Conservation (phyloP, 2,113 vertebrate genomes). For the Mesembrinibis cayennensis region DNA sequence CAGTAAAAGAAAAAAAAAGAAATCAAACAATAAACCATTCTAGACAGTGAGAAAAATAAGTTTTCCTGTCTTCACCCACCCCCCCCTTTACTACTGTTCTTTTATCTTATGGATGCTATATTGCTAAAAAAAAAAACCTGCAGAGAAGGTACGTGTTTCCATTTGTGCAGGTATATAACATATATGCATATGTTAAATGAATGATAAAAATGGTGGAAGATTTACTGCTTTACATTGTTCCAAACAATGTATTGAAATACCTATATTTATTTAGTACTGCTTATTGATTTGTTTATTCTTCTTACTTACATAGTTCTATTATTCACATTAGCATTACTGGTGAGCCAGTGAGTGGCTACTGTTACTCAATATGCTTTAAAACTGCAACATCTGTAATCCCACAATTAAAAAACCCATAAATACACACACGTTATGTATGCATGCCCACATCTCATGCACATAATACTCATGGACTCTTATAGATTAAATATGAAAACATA, state of each 20-base stretch:
- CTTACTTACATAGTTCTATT: background rate
- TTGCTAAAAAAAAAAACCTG: background rate
- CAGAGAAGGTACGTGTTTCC: background rate
- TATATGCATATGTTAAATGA: fast-evolving
- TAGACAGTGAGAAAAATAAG: background rate
- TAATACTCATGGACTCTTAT: background rate
- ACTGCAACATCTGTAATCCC: background rate
- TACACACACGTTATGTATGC: fast-evolving
- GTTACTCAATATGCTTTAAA: background rate
- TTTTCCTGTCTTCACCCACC: background rate
- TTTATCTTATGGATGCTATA: background rate
- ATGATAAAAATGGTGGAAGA: background rate
- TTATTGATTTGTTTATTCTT: background rate
- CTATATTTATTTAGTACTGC: background rate
- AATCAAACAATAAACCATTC: background rate
- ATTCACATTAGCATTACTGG: too few species aligned
- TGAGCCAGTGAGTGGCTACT: background rate
- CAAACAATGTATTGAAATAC: background rate
- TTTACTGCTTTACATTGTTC: background rate
- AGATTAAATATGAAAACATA: background rate
- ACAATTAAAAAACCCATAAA: background rate
- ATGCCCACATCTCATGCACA: background rate
- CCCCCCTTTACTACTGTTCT: fast-evolving
- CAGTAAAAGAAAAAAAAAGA: background rate
- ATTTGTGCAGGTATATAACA: background rate